These are phyloP conservation scores for Phenganax stokvisi DNA, from an alignment of 92 coral and sea anemone species.

Conservation along the genomic window DNA sequence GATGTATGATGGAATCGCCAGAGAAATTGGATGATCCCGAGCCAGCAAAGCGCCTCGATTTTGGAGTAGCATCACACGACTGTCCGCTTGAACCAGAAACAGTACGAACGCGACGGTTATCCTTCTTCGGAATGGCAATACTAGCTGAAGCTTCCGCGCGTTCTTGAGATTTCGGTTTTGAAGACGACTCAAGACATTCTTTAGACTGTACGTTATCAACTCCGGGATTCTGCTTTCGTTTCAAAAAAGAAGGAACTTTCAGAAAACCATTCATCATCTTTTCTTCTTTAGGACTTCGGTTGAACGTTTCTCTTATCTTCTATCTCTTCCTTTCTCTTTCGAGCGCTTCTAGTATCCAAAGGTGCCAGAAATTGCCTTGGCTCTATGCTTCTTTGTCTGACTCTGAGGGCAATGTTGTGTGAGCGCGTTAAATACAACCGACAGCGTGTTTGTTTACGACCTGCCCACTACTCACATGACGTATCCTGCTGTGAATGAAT, in stretches of 20 bases:
- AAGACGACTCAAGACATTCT: neutral
- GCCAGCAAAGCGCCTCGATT: neutral
- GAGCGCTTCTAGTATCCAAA: neutral
- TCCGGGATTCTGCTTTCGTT: slow-evolving; percentile 16
- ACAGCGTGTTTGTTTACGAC: slow-evolving; percentile 18
- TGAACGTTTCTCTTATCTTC: neutral
- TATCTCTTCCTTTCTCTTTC: neutral
- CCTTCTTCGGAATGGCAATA: neutral
- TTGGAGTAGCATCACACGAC: slow-evolving; percentile 12
- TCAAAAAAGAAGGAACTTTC: slow-evolving; percentile 16
- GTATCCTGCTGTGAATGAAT: neutral
- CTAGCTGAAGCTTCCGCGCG: neutral
- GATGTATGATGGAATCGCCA: slow-evolving; percentile 29
- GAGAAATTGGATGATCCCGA: slow-evolving; percentile 37
- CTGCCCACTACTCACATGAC: slow-evolving; percentile 22
- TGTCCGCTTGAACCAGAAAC: slow-evolving; percentile 22
- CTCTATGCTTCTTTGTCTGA: slow-evolving; percentile 5
- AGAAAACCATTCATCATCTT: slow-evolving; percentile 19
- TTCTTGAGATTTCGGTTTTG: neutral
- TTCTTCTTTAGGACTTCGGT: neutral
- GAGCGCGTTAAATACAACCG: slow-evolving; percentile 2
- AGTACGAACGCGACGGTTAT: slow-evolving; percentile 8
- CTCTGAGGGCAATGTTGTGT: neutral
- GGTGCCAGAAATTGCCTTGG: neutral
- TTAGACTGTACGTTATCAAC: neutral